Evolutionary conservation across 2,797 vertebrate genomes (phyloP), one percentile per base, ranked within the genome.

Genomic region (Cynodonichthys magdalenae): DNA sequence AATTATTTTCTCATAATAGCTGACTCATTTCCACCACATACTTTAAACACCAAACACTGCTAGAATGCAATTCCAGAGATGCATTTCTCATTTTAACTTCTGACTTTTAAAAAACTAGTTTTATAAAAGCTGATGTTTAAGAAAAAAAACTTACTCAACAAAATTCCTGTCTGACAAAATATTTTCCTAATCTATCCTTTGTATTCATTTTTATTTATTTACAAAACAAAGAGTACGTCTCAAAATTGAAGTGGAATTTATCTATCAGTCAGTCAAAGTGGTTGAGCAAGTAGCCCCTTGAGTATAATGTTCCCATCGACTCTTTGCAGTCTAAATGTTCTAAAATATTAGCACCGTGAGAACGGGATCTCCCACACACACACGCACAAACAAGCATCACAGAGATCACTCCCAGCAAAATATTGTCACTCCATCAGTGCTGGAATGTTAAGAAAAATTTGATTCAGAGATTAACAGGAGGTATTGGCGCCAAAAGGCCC

Each of bases 301-400:
- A 72, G 86, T 48, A 77, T 79, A 69, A 8, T 34, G 75, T 91
- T 89, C 87, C 82, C 85, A 87, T 86, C 81, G 41, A 84, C n/a
- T 74, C 51, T 66, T 47, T 63, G 31, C 61, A 55, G 67, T 59
- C 64, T n/a, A 51, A 69, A 53, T 46, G 0, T 68, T 71, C 65
- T 18, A 54, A 63, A 41, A 71, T 77, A 70, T 59, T 81, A 62
- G 65, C 80, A 69, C 75, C 75, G 79, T 89, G 88, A 89, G 87
- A 90, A 90, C 76, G 0, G 51, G 45, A 63, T 74, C 66, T 49
- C 58, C 27, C 66, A 60, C 72, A 58, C 50, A 68, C 66, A 71
- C 52, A 59, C 49, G 62, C 58, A 69, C 34, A 65, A 7, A 54
- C 63, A 29, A 19, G 7, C 71, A 59, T 48, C 18, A 42, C 34